Evolutionary conservation across 1,140 invertebrate species (phyloP), one percentile per base, ranked within the genome.

Genomic region (Dendroctonus ponderosae): DNA sequence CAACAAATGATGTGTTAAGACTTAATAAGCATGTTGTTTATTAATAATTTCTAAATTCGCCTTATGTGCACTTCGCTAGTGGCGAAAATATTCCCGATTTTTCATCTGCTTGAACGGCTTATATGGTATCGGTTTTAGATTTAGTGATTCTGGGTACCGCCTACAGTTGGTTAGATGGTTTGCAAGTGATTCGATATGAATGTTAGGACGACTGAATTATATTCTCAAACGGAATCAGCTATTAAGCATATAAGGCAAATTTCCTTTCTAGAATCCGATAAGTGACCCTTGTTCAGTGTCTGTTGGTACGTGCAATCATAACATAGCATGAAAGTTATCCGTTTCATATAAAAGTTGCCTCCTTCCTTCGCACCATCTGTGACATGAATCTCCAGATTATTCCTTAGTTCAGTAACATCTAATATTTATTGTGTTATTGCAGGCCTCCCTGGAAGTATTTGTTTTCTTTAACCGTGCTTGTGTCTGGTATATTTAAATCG

Each of bases 401-500:
- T 39, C 41, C 26, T 52, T 56, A 56, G 53, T 56, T 40, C 53
- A 56, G 38, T 39, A 56, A 14, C 53, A 56, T 56, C 39, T 38
- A 49, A 49, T 58, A 50, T 49, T 49, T 60, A 43, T 60, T 41
- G 44, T 60, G 58, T 60, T 60, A 60, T 60, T 60, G 43, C 58
- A 60, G 58, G 58, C 58, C 58, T 49, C 58, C 58, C 58, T 60
- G 41, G 58, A 49, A 48, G 44, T 60, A 60, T 60, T 60, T 60
- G 58, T 60, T 60, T 60, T 60, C 58, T 49, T 60, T 9, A 60
- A 37, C n/a, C 58, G 44, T 49, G 43, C 44, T 48, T 15, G 44
- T 60, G 58, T 60, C 58, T 60, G 58, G 58, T 60, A 60, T 60
- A 60, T 60, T 60, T 60, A 60, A 60, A 58, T 58, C 58, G 57